These are phyloP conservation scores for Bubalus kerabau DNA, from an alignment of 2,113 vertebrate species.

Conservation along the genomic window DNA sequence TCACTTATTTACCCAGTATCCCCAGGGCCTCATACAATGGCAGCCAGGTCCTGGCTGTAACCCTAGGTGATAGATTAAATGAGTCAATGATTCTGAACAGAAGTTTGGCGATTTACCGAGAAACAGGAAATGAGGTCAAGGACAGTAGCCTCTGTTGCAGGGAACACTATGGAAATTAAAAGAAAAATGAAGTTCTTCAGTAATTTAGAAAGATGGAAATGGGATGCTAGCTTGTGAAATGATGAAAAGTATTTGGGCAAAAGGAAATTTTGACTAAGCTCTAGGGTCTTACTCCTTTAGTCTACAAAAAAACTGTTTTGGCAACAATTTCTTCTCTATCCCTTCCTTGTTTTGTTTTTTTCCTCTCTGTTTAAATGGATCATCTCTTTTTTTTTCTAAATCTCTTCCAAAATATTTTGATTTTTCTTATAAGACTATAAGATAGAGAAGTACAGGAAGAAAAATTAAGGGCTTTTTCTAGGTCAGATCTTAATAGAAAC, in stretches of 20 bases:
- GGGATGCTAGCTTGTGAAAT: not conserved
- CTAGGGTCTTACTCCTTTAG: not conserved
- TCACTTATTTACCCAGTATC: not conserved
- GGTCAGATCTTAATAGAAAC: conserved; percentile 49
- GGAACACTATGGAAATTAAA: not conserved
- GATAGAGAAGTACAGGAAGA: not conserved
- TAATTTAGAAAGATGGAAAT: not conserved
- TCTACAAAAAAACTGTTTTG: not conserved
- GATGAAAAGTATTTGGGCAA: not conserved
- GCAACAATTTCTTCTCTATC: not conserved
- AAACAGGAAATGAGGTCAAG: not conserved
- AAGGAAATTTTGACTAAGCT: not conserved
- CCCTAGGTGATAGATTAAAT: not conserved
- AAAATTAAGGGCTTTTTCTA: conserved; percentile 42
- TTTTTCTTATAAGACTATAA: not conserved
- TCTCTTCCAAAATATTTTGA: conserved; percentile 40
- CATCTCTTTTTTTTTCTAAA: not conserved
- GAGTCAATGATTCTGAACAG: not conserved
- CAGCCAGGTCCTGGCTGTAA: not conserved
- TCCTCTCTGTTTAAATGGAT: not conserved
- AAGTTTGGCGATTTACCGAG: not conserved
- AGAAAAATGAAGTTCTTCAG: not conserved
- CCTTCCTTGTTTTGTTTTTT: not conserved
- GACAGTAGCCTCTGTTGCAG: not conserved
- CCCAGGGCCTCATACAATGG: too few species aligned